Base-by-base conservation (phyloP, 2,113 vertebrate genomes). In the Mus pahari region DNA sequence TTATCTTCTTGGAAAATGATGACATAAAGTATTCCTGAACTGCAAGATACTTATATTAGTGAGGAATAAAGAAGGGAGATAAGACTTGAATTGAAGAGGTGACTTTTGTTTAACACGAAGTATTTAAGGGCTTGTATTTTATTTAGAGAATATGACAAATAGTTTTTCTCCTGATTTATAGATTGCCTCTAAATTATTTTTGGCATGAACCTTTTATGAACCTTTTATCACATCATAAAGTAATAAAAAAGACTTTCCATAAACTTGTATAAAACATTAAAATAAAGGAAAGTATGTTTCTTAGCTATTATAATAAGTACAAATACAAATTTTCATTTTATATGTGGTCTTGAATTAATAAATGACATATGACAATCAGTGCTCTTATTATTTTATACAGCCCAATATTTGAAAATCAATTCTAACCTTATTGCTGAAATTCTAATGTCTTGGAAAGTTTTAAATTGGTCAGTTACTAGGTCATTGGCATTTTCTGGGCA, bases 111-210 rank as follows among this genome's bases (percentile, higher is more conserved):
- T 70, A 16, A 62, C 8, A 90, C 36, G 55, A 90, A 87, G 68
- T 79, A 79, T 84, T 89, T 88, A 90, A 84, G 28, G 53, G 7
- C 2, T 1, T 31, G 0, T 45, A 90, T 81, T 86, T 90, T 75
- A 78, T 8, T 75, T n/a, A 93, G 12, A 92, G 4, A 5, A 70
- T 86, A 33, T 94, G n/a, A 94, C 13, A 83, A 96, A 86, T 45
- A 92, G 0, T 2, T 42, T 62, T 33, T 31, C 86, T 24, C 33
- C 28, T 13, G 26, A 78, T 3, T 48, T 73, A 2, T 3, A 36
- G 4, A 79, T 71, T 42, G 4, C 7, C 86, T 91, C 17, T 53
- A 48, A 81, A 0, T 90, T 75, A 90, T 94, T 94, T 89, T 70
- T 39, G 2, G 12, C 24, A 79, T 39, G 20, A 88, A 95, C 3